A percentile compares a stretch with the other conserved stretches of the same genome.
These are phyloP conservation scores for Anodontia alba DNA, from an alignment of 2,888 invertebrate genomes.

Conservation along the genomic window DNA sequence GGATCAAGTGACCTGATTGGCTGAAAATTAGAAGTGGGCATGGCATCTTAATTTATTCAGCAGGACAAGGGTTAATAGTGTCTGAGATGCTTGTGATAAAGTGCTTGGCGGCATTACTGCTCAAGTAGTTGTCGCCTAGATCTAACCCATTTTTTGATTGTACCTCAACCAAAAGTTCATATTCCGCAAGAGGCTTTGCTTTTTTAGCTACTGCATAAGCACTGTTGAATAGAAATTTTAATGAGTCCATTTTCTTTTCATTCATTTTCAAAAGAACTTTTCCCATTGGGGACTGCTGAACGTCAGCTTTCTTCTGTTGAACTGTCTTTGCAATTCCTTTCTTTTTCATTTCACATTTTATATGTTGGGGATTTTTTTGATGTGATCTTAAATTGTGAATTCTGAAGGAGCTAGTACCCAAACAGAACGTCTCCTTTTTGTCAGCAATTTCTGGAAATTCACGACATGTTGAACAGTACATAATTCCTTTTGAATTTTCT, in stretches of 20 bases:
- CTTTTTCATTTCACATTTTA: background rate
- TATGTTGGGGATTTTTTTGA: background rate
- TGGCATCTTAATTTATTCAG: too few species aligned
- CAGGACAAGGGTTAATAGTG: too few species aligned
- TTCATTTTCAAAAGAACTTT: slow-evolving; percentile 6
- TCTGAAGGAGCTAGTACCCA: background rate
- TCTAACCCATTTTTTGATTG: slow-evolving; percentile 26
- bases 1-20: too few species aligned
- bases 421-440: background rate
- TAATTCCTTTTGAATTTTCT: too few species aligned
- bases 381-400: background rate
- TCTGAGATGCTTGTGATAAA: slow-evolving; percentile 29
- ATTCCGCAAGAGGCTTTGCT: slow-evolving; percentile 24
- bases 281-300: background rate
- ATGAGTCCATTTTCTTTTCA: slow-evolving; percentile 12
- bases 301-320: background rate
- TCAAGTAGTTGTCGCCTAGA: slow-evolving; percentile 17
- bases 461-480: background rate
- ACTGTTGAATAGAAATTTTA: slow-evolving; percentile 23
- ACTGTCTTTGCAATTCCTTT: background rate
- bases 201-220: slow-evolving; percentile 29
- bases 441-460: background rate
- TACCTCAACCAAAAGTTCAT: slow-evolving; percentile 20
- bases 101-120: slow-evolving; percentile 21
- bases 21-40: too few species aligned